phyloP scores from a whole-genome alignment of 2,888 invertebrate species.

The Prosopocoilus inquinatus region DNA sequence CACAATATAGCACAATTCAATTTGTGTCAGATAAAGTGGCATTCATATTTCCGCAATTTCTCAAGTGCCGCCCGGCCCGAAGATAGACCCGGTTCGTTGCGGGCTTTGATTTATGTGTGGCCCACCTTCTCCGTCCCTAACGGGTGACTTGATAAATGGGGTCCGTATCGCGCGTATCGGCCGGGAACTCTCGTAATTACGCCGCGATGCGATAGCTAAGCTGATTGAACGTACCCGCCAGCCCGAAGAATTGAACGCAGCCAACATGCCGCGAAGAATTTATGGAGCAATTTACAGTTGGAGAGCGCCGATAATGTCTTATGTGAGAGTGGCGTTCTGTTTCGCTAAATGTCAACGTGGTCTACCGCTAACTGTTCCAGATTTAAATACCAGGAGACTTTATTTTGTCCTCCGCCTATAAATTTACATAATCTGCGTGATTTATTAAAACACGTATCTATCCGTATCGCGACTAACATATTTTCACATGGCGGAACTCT shows the following conservation, averaged over 20 bases:
- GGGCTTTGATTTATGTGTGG: slow-evolving; percentile 27
- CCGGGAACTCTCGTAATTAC: slow-evolving; percentile 19
- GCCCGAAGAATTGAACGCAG: slow-evolving; percentile 35
- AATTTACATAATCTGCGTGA: too few species aligned
- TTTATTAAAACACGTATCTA: too few species aligned
- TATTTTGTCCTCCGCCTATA: too few species aligned
- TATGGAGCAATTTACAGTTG: slow-evolving; percentile 36
- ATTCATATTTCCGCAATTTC: slow-evolving; percentile 20
- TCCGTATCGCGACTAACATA: too few species aligned
- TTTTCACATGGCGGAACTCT: too few species aligned
- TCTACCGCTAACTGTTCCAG: background rate
- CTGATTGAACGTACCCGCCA: slow-evolving; percentile 41
- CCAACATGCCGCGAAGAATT: slow-evolving; percentile 32
- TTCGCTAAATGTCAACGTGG: slow-evolving; percentile 23
- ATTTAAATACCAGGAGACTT: background rate
- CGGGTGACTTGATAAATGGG: slow-evolving; percentile 31
- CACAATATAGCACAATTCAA: slow-evolving; percentile 21
- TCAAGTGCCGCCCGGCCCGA: slow-evolving; percentile 11
- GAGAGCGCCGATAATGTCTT: slow-evolving; percentile 32
- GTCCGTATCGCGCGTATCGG: slow-evolving; percentile 28
- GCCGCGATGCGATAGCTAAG: slow-evolving; percentile 32
- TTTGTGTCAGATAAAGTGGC: slow-evolving; percentile 20
- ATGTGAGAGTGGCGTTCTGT: slow-evolving; percentile 25
- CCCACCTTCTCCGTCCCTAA: slow-evolving; percentile 29
- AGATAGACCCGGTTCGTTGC: slow-evolving; percentile 1